Conservation (phyloP, 2,113 vertebrate genomes). For the Melanostigma gelatinosum region DNA sequence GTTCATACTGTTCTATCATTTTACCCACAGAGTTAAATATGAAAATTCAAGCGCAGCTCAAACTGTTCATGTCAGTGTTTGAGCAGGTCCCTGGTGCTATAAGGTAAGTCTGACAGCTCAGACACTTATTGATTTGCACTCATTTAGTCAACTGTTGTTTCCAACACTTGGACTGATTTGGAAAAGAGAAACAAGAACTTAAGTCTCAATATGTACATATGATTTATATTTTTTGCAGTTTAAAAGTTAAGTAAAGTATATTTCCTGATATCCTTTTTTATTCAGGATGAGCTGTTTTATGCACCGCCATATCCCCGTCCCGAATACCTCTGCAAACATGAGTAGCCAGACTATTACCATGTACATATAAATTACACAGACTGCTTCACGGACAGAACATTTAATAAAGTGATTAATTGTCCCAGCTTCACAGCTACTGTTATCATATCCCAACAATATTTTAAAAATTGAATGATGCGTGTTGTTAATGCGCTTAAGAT, state of each 20-base stretch:
- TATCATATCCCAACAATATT: constrained; percentile 23
- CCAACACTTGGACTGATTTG: constrained; percentile 1
- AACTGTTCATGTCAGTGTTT: constrained; percentile 36
- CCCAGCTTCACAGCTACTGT: constrained; percentile 30
- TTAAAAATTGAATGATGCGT: not conserved
- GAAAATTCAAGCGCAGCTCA: constrained; percentile 30
- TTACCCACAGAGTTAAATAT: constrained; percentile 41
- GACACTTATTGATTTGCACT: constrained; percentile 39
- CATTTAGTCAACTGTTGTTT: constrained; percentile 35
- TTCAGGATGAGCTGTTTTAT: constrained; percentile 46
- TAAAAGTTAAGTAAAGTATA: constrained; percentile 33
- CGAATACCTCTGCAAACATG: constrained; percentile 43
- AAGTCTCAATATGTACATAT: constrained; percentile 2
- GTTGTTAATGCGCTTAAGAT: not conserved
- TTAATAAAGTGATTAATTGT: constrained; percentile 45
- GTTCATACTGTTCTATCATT: constrained; percentile 32
- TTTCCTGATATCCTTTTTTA: constrained; percentile 43
- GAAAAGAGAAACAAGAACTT: constrained; percentile 14
- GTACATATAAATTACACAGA: constrained; percentile 60
- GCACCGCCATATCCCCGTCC: constrained; percentile 33
- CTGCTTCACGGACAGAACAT: constrained; percentile 32
- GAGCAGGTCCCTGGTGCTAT: constrained; percentile 43
- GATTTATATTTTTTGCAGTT: constrained; percentile 15
- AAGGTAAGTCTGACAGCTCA: constrained; percentile 35
- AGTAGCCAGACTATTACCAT: constrained; percentile 61